phyloP scores from a whole-genome alignment of 2,888 invertebrate species.

The Calliphora vomitoria region DNA sequence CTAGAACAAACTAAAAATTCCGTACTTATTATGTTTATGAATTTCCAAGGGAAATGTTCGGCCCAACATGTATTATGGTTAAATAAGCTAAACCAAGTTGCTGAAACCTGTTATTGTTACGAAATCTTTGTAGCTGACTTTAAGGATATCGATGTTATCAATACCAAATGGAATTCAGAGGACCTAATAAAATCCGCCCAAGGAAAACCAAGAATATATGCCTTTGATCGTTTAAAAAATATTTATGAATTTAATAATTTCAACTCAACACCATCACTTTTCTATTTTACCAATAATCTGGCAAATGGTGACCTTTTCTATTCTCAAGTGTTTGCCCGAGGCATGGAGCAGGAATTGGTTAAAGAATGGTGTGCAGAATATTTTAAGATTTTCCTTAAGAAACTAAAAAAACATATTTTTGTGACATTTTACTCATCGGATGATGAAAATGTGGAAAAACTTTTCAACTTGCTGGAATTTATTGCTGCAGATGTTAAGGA shows the following conservation, averaged over 20 bases:
- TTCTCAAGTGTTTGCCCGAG: constrained; percentile 2
- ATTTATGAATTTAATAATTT: constrained; percentile 11
- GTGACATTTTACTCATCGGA: constrained; percentile 23
- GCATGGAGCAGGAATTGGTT: not conserved
- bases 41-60: constrained; percentile 20
- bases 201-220: constrained; percentile 25
- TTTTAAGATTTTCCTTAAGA: constrained; percentile 10
- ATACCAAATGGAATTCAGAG: constrained; percentile 26
- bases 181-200: constrained; percentile 4
- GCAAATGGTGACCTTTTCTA: constrained; percentile 6
- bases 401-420: constrained; percentile 29
- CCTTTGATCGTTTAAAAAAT: constrained; percentile 8
- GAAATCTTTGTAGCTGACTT: constrained; percentile 29
- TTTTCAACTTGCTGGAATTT: not conserved
- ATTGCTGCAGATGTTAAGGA: not conserved
- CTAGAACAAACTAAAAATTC: not conserved
- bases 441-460: not conserved
- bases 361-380: constrained; percentile 29
- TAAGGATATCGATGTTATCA: constrained; percentile 43
- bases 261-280: not conserved
- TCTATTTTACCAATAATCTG: constrained; percentile 4
- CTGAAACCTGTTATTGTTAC: not conserved
- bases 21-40: constrained; percentile 31
- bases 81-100: constrained; percentile 27
- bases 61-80: not conserved